Evolutionary conservation across 1,140 invertebrate genomes (phyloP).

Genomic region (Helicorthomorpha holstii): DNA sequence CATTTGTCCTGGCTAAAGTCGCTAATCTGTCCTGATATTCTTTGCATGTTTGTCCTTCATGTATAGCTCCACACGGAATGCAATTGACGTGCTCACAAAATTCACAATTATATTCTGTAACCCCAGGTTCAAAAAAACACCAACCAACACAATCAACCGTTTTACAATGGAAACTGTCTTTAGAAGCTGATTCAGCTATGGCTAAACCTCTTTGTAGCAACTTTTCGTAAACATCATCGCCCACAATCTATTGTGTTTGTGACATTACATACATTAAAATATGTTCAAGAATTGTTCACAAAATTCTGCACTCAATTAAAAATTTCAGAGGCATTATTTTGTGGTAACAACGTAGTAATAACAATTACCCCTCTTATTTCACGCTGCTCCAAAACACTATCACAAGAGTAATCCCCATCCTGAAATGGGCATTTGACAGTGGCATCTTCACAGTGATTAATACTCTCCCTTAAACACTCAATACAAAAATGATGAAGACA

Average conservation of each 20-base stretch:
- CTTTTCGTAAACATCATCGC: conserved; percentile 50
- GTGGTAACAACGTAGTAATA: neutral
- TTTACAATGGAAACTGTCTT: conserved; percentile 80
- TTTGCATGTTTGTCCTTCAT: conserved; percentile 63
- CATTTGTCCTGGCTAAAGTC: neutral
- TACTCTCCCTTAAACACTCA: neutral
- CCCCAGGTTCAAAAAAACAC: conserved; percentile 77
- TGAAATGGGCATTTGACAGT: neutral
- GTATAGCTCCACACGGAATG: conserved; percentile 75
- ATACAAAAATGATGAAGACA: conserved; percentile 78
- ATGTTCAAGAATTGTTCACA: too few relatives aligned
- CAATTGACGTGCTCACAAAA: conserved; percentile 69
- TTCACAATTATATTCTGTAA: conserved; percentile 68
- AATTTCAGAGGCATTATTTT: too few relatives aligned
- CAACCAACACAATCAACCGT: conserved; percentile 77
- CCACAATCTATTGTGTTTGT: conserved; percentile 37
- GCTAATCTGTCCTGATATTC: conserved; percentile 48
- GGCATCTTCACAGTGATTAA: neutral
- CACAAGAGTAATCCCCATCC: neutral
- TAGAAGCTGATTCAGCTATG: conserved; percentile 59
- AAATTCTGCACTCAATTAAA: too few relatives aligned
- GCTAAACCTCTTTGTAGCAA: conserved; percentile 62
- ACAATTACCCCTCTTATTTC: neutral
- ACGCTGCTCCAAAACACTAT: neutral
- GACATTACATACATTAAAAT: too few relatives aligned